Evolutionary conservation across 2,797 vertebrate species (phyloP), one percentile per base, ranked within the genome.

Genomic region (Hoplostethus mediterraneus): DNA sequence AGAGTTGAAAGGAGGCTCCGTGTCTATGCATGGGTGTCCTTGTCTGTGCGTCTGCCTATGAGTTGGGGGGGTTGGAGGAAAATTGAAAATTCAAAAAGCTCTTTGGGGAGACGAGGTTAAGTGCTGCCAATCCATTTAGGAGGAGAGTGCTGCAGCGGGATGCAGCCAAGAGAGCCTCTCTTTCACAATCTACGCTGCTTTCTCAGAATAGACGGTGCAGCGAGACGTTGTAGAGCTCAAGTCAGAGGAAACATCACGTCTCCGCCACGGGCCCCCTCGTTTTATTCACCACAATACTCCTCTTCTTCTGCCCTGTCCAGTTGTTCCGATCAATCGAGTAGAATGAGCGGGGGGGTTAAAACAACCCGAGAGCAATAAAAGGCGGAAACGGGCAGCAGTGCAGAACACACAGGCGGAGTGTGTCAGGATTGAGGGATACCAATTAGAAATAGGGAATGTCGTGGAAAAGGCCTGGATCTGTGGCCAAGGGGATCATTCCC

Each of bases 101-200:
- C 77, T 89, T 88, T 74, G 36, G 48, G 66, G 81, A 90, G 81
- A 80, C 51, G 28, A 86, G 87, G 89, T 92, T 93, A 93, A 93
- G 89, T 90, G 72, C 79, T 45, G 42, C 74, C 86, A 81, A 85
- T 90, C 87, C 88, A 91, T 93, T 94, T 92, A 90, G 80, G 59
- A 38, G 65, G 44, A 78, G 71, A 85, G 76, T 80, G 81, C 62
- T 31, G 67, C 12, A 66, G 80, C 51, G 75, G 79, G 64, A 79
- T 60, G 69, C 1, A 40, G 47, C 55, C 57, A 61, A 21, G 21
- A 83, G 47, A 76, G 66, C 28, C 16, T 44, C 10, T 42, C 1
- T 73, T 59, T 71, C 33, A 63, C 51, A 47, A 31, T 77, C 63
- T 71, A 47, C 74, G 57, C 70, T n/a, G 40, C 55, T 52, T 67